These are phyloP conservation scores for Heterodera carotae DNA, from an alignment of 1,140 invertebrate genomes.

Conservation along the genomic window DNA sequence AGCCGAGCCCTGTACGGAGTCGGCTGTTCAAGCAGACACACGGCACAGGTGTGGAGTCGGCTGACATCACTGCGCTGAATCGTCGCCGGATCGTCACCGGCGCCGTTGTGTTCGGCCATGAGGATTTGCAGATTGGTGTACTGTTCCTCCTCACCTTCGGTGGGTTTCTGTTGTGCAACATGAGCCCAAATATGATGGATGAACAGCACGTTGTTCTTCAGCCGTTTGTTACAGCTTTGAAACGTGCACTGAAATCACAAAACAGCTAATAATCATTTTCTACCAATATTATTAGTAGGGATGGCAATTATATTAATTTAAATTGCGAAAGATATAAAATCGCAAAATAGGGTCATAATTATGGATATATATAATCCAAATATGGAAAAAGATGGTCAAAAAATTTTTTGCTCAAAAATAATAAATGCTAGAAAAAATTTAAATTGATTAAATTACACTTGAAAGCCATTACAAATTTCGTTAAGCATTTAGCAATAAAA, in stretches of 20 bases:
- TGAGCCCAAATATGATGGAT: constrained; percentile 12
- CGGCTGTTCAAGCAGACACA: neutral
- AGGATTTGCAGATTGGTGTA: neutral
- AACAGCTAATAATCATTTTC: too few relatives aligned
- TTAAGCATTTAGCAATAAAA: too few relatives aligned
- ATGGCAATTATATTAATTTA: too few relatives aligned
- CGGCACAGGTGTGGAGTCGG: neutral
- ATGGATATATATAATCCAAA: too few relatives aligned
- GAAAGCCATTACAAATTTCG: too few relatives aligned
- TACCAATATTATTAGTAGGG: too few relatives aligned
- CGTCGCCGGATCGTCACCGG: neutral
- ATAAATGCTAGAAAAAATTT: too few relatives aligned
- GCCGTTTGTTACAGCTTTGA: constrained; percentile 8
- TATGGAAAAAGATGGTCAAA: too few relatives aligned
- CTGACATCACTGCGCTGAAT: constrained; percentile 1
- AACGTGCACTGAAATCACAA: constrained; percentile 74
- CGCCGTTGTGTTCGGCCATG: neutral
- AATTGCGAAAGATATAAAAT: too few relatives aligned
- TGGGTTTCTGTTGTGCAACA: neutral
- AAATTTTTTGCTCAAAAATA: too few relatives aligned
- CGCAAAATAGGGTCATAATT: too few relatives aligned
- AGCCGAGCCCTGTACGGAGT: neutral
- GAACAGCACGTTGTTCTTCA: constrained; percentile 8
- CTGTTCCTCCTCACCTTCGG: neutral
- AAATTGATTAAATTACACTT: too few relatives aligned